A percentile compares a stretch with the other conserved stretches of the same genome.
Conservation (phyloP, 1,140 invertebrate species). For the Globodera rostochiensis region DNA sequence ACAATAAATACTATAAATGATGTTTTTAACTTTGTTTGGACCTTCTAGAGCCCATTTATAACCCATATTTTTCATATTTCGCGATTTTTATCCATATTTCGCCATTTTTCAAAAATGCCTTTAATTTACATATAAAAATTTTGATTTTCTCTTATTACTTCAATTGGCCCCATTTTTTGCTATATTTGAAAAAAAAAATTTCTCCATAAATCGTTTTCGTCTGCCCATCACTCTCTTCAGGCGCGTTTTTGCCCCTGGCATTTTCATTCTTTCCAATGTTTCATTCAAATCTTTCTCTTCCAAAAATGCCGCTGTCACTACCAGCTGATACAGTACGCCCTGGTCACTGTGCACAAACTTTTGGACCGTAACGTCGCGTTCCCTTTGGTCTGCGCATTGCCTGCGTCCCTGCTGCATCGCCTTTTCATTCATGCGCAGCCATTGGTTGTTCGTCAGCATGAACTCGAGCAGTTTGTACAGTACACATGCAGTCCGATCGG, state of each 20-base stretch:
- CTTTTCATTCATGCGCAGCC: background rate
- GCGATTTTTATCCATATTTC: too few relatives aligned
- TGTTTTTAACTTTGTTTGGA: too few relatives aligned
- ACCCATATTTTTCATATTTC: too few relatives aligned
- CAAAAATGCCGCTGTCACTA: background rate
- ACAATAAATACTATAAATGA: too few relatives aligned
- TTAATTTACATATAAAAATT: too few relatives aligned
- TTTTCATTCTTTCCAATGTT: background rate
- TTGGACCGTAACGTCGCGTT: background rate
- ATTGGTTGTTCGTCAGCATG: background rate
- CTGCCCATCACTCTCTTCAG: background rate
- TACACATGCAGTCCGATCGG: background rate
- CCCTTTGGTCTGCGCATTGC: background rate
- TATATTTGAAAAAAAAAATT: too few relatives aligned
- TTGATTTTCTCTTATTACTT: too few relatives aligned
- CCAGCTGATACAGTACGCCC: background rate
- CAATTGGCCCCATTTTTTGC: too few relatives aligned
- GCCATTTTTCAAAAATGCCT: too few relatives aligned
- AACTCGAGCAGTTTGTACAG: background rate
- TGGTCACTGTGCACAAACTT: background rate
- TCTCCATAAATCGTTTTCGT: background rate
- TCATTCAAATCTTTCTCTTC: background rate
- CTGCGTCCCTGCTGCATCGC: background rate
- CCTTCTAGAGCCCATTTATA: too few relatives aligned
- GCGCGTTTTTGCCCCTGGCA: background rate